Conservation (phyloP, 1,140 invertebrate species). For the Lepidurus couesii region DNA sequence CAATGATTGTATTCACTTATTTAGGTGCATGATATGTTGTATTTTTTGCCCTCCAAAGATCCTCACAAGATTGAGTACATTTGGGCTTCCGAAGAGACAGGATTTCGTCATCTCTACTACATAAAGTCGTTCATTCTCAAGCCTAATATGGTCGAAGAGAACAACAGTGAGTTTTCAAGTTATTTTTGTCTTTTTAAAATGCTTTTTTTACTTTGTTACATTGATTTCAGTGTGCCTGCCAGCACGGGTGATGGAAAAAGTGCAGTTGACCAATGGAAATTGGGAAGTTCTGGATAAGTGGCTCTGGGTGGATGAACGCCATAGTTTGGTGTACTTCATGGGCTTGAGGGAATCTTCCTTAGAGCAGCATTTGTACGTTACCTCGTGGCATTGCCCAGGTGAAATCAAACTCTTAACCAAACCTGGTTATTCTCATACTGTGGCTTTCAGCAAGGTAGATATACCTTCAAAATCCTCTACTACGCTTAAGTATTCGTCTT, state of each 20-base stretch:
- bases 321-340: conserved; percentile 72
- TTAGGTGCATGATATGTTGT: conserved; percentile 74
- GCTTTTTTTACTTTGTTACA: not conserved
- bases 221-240: conserved; percentile 27
- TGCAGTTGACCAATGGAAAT: conserved; percentile 68
- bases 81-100: conserved; percentile 87
- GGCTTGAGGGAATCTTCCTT: conserved; percentile 70
- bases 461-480: not conserved
- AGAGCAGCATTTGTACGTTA: conserved; percentile 76
- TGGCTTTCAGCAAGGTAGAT: conserved; percentile 59
- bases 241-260: conserved; percentile 53
- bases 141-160: conserved; percentile 16
- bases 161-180: not conserved
- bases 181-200: conserved; percentile 23
- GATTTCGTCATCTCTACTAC: conserved; percentile 85
- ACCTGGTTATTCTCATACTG: conserved; percentile 65
- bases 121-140: conserved; percentile 46
- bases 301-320: conserved; percentile 67
- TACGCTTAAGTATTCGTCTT: conserved; percentile 28
- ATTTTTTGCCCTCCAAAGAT: conserved; percentile 66
- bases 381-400: conserved; percentile 59
- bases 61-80: conserved; percentile 64
- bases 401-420: conserved; percentile 60
- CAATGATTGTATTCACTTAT: conserved; percentile 26
- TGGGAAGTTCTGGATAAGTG: conserved; percentile 74